Evolutionary conservation across 53 echinoderm and acorn worm genomes (phyloP).

Genomic region (Temnopleurus reevesii): DNA sequence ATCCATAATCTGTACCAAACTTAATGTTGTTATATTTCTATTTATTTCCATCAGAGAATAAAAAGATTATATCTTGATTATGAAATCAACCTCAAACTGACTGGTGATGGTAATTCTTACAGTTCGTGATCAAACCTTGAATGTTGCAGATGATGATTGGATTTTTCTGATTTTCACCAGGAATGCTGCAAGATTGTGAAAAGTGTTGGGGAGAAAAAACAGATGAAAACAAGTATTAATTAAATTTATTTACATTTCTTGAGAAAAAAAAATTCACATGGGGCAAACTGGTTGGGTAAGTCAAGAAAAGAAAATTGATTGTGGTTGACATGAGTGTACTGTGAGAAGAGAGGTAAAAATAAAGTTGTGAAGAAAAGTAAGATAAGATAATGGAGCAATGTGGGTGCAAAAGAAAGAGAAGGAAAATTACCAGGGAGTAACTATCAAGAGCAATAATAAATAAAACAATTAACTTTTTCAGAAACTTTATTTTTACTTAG

Average conservation of each 20-base stretch:
- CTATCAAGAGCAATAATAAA: too few species aligned
- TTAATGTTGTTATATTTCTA: not conserved
- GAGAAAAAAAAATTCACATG: too few species aligned
- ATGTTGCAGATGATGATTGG: constrained; percentile 44
- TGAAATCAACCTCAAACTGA: not conserved
- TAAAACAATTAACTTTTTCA: too few species aligned
- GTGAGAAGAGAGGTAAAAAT: too few species aligned
- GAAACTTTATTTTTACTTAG: too few species aligned
- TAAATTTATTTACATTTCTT: too few species aligned
- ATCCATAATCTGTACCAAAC: not conserved
- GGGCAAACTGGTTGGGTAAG: too few species aligned
- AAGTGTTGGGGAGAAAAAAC: not conserved
- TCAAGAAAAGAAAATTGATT: not conserved
- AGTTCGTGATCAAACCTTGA: constrained; percentile 39
- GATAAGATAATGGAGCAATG: not conserved
- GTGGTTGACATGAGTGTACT: not conserved
- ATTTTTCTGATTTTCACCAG: constrained; percentile 67
- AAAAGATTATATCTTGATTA: constrained; percentile 24
- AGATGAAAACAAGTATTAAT: too few species aligned
- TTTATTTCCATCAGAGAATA: constrained; percentile 30
- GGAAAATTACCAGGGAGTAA: not conserved
- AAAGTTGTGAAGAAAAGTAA: too few species aligned
- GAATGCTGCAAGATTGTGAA: constrained; percentile 52
- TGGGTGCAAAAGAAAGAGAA: not conserved
- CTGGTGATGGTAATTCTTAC: not conserved